Percentiles rank a stretch among this genome's conserved stretches.
Conservation (phyloP, 2,113 vertebrate species). For the Bothrops jararaca region DNA sequence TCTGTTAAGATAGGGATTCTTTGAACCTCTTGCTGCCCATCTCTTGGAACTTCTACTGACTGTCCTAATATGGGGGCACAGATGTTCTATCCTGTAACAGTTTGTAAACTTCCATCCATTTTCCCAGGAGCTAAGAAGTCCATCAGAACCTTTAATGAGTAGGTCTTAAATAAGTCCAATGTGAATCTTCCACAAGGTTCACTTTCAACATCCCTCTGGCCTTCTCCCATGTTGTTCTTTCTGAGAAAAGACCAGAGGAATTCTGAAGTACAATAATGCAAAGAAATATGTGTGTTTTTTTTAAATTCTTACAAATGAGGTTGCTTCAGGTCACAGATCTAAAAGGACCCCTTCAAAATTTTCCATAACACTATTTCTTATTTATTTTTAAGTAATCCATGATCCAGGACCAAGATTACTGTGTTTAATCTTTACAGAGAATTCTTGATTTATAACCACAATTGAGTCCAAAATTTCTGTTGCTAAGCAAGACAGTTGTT, state of each 20-base stretch:
- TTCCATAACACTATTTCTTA: not conserved
- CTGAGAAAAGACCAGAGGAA: not conserved
- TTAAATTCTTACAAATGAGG: not conserved
- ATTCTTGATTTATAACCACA: not conserved
- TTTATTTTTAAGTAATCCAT: not conserved
- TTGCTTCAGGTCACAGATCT: not conserved
- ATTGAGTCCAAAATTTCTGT: not conserved
- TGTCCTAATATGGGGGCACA: not conserved
- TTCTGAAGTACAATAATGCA: not conserved
- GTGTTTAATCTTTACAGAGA: not conserved
- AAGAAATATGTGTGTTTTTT: not conserved
- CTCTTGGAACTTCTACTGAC: not conserved
- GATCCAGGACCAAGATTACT: not conserved
- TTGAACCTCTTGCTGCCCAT: not conserved
- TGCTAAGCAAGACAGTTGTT: not conserved
- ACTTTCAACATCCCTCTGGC: not conserved
- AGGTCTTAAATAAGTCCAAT: not conserved
- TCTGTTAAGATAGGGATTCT: not conserved
- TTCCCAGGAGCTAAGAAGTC: not conserved
- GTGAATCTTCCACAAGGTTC: not conserved
- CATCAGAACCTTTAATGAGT: not conserved
- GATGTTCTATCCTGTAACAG: not conserved
- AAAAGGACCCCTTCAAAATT: not conserved
- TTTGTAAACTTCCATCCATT: not conserved
- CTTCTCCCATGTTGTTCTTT: not conserved